Evolutionary conservation across 2,888 invertebrate species (phyloP).

Genomic region (Branchipolynoe longqiensis): DNA sequence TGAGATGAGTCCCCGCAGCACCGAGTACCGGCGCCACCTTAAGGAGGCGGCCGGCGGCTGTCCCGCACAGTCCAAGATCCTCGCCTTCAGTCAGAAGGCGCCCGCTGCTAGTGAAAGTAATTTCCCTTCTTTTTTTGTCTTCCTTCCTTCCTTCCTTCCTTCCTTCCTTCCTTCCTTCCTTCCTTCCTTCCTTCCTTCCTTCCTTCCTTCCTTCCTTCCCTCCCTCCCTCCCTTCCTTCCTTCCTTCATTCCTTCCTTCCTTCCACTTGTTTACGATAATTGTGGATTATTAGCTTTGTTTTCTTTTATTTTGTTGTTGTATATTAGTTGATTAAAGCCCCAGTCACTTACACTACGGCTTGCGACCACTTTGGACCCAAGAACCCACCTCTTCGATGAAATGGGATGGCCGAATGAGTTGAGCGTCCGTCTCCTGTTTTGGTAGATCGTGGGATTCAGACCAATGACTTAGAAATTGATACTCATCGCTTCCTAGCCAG

Average conservation of each 20-base stretch:
- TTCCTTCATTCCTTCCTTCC: background rate
- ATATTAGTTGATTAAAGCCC: too few species aligned
- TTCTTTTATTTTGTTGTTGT: too few species aligned
- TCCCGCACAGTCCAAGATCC: constrained; percentile 85
- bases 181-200: background rate
- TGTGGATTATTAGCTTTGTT: too few species aligned
- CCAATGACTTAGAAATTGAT: too few species aligned
- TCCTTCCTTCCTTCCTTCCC: background rate
- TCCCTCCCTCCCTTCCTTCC: background rate
- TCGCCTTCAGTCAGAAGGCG: constrained; percentile 93
- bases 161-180: too few species aligned
- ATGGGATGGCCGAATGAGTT: too few species aligned
- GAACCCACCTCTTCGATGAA: too few species aligned
- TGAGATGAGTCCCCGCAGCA: constrained; percentile 61
- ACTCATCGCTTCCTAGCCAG: too few species aligned
- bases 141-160: background rate
- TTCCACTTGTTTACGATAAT: background rate
- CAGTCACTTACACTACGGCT: too few species aligned
- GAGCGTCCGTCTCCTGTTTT: too few species aligned
- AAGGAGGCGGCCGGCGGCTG: constrained; percentile 70
- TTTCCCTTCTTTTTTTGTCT: background rate
- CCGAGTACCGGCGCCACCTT: constrained; percentile 73
- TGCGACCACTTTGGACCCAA: too few species aligned
- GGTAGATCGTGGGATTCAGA: too few species aligned
- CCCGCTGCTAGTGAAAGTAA: constrained; percentile 89